A percentile compares a stretch with the other conserved stretches of the same genome.
Conservation (phyloP, 2,113 vertebrate species). For the Ellobius talpinus region DNA sequence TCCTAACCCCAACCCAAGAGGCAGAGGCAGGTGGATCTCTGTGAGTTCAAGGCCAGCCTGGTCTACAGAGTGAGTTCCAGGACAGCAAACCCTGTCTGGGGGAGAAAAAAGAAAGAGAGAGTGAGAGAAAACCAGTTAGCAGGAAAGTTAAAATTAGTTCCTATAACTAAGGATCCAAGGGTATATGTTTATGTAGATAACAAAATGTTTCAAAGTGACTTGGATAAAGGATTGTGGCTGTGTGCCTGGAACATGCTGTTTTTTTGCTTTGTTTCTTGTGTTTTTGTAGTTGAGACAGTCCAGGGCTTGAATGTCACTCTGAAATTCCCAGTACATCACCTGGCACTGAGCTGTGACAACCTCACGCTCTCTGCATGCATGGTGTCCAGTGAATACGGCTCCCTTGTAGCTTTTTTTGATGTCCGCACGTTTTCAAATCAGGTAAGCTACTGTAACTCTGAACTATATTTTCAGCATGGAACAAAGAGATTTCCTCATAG, state of each 20-base stretch:
- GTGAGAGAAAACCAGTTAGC: neutral
- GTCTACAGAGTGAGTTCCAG: neutral
- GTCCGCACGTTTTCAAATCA: constrained; percentile 94
- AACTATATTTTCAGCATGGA: no score
- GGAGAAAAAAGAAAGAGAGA: neutral
- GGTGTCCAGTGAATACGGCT: constrained; percentile 85
- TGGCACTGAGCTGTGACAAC: constrained; percentile 95
- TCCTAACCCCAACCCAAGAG: neutral
- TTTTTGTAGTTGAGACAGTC: constrained; percentile 89
- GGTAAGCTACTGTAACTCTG: constrained; percentile 84
- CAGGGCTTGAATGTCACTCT: constrained; percentile 86
- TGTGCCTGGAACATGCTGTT: neutral
- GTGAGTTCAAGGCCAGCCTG: neutral
- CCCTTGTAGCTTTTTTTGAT: constrained; percentile 94
- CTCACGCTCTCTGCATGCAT: constrained; percentile 95
- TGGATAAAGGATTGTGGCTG: neutral
- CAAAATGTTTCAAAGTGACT: neutral
- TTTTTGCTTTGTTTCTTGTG: constrained; percentile 62
- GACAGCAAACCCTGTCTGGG: neutral
- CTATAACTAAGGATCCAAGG: neutral
- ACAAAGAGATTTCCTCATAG: neutral
- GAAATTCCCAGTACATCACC: constrained; percentile 91
- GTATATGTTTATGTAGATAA: neutral
- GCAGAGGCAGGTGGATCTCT: neutral
- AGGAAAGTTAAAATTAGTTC: neutral